Evolutionary conservation across 2,113 vertebrate genomes (phyloP), one percentile per base, ranked within the genome.

Genomic region (Balaenoptera acutorostrata): DNA sequence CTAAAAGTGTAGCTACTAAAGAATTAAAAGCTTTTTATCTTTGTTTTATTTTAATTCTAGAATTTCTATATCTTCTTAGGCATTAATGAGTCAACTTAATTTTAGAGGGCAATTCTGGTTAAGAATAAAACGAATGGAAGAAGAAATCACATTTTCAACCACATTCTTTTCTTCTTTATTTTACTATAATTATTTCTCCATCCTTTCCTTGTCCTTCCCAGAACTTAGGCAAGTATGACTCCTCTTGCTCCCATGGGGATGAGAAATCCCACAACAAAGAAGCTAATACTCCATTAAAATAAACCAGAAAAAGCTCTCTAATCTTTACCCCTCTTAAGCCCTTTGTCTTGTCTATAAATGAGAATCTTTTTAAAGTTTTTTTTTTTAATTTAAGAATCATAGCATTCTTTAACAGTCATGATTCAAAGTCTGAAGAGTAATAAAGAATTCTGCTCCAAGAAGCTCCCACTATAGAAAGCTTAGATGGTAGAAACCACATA

Each of bases 181-280:
- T 52, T 27, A 27, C 33, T 82, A 9, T 41, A 29, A 39, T 31
- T 87, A 87, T 87, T 59, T 91, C 55, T 78, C 52, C 18, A 74
- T 75, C 55, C 29, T 20, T 13, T 63, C 15, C 72, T 78, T 71
- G 13, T 39, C 25, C 33, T 41, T 77, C 72, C 46, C 29, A 71
- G 14, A 83, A 64, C 29, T 74, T 52, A 92, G 18, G 46, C 74
- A 68, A 90, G 8, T 61, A 78, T 68, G 61, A 66, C 55, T 80
- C 52, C 55, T 55, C 21, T 55, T 14, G 12, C 21, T 57, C 77
- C 52, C 74, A 71, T 20, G 36, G 64, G 49, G 72, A 85, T 69
- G 33, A 94, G 68, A 96, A 95, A 95, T 91, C 21, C 57, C 86
- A 91, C 77, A 93, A 86, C 25, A 94, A 93, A 96, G 59, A 46